Base-by-base conservation (phyloP, 2,888 invertebrate species). In the Acanthosepion lycidas region DNA sequence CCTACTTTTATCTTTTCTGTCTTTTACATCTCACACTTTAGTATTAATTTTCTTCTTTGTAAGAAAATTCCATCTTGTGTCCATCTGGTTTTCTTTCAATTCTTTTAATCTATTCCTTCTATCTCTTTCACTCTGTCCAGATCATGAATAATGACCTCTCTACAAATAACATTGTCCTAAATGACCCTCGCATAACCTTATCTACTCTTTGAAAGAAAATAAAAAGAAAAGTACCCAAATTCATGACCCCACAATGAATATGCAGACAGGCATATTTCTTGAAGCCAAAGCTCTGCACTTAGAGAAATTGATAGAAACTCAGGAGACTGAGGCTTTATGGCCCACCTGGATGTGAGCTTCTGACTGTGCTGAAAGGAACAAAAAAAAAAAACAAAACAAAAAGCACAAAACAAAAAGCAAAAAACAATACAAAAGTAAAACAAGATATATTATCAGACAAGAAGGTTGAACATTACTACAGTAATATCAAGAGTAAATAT, bases 231-330 rank as follows among this genome's bases (percentile, higher is more conserved):
- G 78, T 78, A 15, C n/a, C 78, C 78, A 78, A n/a, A 78, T 18
- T n/a, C 9, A n/a, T 78, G 78, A 78, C 78, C 78, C 78, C 33
- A 33, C 78, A 33, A 78, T n/a, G 78, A 78, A 78, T 78, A 78
- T 78, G 78, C n/a, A 78, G 78, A 78, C 78, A 78, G 78, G n/a
- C 78, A 78, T 78, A 78, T 78, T 78, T 33, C 78, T 33, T 33
- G 33, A 78, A 78, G 78, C 78, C n/a, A 78, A 78, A 78, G n/a
- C n/a, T n/a, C 4, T 33, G 78, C 78, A 78, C 78, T 78, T 78
- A 78, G 78, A 78, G 78, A 78, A 78, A 78, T 78, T 78, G 78
- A 78, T n/a, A 78, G n/a, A 78, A 78, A n/a, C 78, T 78, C 78
- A 78, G 3, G n/a, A 78, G n/a, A 78, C 78, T n/a, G 78, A 78